A percentile compares a stretch with the other conserved stretches of the same genome.
Conservation (phyloP, 2,113 vertebrate species). For the human (Homo sapiens) region GRCh38 chr2:196932001-196932500, state of each 20-base stretch:
- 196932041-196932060: neutral
- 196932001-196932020: neutral
- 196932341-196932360: neutral
- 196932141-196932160: neutral
- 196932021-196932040: neutral
- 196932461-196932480: neutral
- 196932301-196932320: neutral
- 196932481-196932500: neutral
- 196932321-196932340: neutral
- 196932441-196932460: too few relatives aligned
- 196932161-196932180: neutral
- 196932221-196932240: neutral
- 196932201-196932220: neutral
- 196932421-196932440: neutral
- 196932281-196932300: neutral
- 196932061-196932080: neutral
- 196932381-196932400: neutral
- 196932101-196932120: neutral
- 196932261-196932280: neutral
- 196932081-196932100: neutral
- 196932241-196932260: neutral
- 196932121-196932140: neutral
- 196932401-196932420: neutral
- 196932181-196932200: neutral
- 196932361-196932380: neutral